Percentiles rank a stretch among this genome's conserved stretches.
phyloP scores from a whole-genome alignment of 2,888 invertebrate species.

The Leptinotarsa tumamoca region DNA sequence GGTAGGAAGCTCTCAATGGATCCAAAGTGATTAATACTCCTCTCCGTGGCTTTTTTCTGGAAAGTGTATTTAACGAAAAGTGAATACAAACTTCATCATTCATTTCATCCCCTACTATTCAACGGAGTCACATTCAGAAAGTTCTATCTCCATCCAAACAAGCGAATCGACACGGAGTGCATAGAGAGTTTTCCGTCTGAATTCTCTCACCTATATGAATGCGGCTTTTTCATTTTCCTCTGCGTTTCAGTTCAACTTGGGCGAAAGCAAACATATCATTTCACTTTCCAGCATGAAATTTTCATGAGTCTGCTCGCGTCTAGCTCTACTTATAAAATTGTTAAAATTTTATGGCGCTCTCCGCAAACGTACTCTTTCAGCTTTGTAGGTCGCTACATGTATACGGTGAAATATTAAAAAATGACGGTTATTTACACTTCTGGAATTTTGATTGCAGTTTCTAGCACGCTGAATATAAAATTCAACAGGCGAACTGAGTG shows the following conservation, averaged over 20 bases:
- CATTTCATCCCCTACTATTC: background rate
- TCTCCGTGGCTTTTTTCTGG: too few relatives aligned
- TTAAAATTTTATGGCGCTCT: slow-evolving; percentile 38
- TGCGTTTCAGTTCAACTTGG: slow-evolving; percentile 16
- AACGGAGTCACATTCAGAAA: background rate
- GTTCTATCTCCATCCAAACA: background rate
- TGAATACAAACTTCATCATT: background rate
- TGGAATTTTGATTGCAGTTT: slow-evolving; percentile 41
- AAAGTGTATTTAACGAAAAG: background rate
- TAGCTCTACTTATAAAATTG: slow-evolving; percentile 37
- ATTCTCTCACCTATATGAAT: slow-evolving; percentile 18
- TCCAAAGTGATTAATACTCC: too few relatives aligned
- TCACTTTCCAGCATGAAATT: slow-evolving; percentile 39
- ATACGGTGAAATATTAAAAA: slow-evolving; percentile 39
- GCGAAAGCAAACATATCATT: slow-evolving; percentile 40
- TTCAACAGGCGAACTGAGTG: slow-evolving; percentile 3
- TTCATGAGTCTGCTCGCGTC: slow-evolving; percentile 35
- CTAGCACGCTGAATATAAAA: slow-evolving; percentile 28
- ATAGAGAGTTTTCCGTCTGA: background rate
- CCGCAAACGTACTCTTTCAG: slow-evolving; percentile 22
- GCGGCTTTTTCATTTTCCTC: slow-evolving; percentile 14
- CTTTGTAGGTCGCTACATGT: slow-evolving; percentile 24
- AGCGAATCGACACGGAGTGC: background rate
- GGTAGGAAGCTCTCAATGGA: too few relatives aligned
- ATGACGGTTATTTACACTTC: slow-evolving; percentile 36